Evolutionary conservation across 2,888 invertebrate species (phyloP).

Genomic region (Pandemis corylana): DNA sequence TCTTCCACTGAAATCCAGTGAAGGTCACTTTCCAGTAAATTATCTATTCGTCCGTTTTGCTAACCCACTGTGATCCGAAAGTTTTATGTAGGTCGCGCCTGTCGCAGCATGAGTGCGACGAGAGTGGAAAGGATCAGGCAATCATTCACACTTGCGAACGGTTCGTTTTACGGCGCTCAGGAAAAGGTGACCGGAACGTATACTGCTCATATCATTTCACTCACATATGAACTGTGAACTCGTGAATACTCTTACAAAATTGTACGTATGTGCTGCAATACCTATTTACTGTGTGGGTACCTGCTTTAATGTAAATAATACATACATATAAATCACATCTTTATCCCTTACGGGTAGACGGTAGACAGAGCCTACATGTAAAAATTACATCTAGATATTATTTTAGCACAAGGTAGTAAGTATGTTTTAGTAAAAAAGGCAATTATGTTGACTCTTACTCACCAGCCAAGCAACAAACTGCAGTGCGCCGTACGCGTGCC

Average conservation of each 20-base stretch:
- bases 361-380: background rate
- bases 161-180: conserved; percentile 51
- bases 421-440: background rate
- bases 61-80: conserved; percentile 59
- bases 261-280: background rate
- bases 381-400: background rate
- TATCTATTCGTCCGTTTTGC: conserved; percentile 68
- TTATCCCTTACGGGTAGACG: too few relatives aligned
- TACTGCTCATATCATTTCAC: conserved; percentile 48
- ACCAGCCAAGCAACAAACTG: background rate
- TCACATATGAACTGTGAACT: conserved; percentile 42
- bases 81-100: conserved; percentile 66
- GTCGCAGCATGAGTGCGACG: conserved; percentile 49
- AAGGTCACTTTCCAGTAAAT: conserved; percentile 75
- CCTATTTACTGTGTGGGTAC: background rate
- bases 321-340: background rate
- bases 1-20: conserved; percentile 69
- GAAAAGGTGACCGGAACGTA: conserved; percentile 47
- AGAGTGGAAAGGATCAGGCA: conserved; percentile 51
- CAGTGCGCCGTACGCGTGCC: conserved; percentile 13
- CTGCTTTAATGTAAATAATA: background rate
- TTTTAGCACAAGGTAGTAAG: background rate
- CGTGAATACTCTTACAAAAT: conserved; percentile 7
- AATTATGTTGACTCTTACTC: background rate
- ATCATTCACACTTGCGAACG: conserved; percentile 59